Evolutionary conservation across 1,140 invertebrate species (phyloP), one percentile per base, ranked within the genome.

Genomic region (Chymomyza costata): DNA sequence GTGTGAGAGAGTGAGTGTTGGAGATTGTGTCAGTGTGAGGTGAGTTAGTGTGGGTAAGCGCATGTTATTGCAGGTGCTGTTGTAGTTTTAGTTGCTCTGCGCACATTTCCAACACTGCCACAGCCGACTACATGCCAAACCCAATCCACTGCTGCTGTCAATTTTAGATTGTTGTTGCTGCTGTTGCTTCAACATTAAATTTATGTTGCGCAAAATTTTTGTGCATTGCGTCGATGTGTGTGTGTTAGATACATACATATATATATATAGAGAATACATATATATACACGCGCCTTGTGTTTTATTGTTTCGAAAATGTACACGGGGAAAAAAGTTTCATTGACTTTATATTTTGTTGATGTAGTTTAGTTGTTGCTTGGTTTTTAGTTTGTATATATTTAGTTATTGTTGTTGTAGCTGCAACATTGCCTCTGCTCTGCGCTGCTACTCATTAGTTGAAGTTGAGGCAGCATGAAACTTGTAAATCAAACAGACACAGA

Each of bases 51-150:
- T 34, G 16, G 15, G 18, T 39, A 8, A n/a, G 47, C 35, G 62
- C 57, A 70, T 76, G 65, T 76, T 76, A 62, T 78, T 64, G 47
- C 71, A 78, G 70, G 71, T 76, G 70, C 50, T 63, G 65, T 63
- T 31, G 63, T 66, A 76, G 71, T 70, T 78, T 78, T 59, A 65
- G 65, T 58, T 70, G 15, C 21, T 3, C 40, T 52, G 13, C 14
- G n/a, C 10, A 13, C 21, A 10, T 16, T 25, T n/a, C 45, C 31
- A 10, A 16, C 7, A 53, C 39, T 57, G 58, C 41, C 51, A 15
- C 14, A 38, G 65, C 39, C 32, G 34, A 16, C 48, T n/a, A n/a
- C n/a, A n/a, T 57, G 58, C 41, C 51, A 15, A n/a, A 38, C 58
- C 39, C 32, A 30, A 16, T 52, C 11, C 49, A 25, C 28, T 50